These are phyloP conservation scores for Drosophila nigricruria DNA, from an alignment of 2,888 invertebrate genomes.

Conservation along the genomic window DNA sequence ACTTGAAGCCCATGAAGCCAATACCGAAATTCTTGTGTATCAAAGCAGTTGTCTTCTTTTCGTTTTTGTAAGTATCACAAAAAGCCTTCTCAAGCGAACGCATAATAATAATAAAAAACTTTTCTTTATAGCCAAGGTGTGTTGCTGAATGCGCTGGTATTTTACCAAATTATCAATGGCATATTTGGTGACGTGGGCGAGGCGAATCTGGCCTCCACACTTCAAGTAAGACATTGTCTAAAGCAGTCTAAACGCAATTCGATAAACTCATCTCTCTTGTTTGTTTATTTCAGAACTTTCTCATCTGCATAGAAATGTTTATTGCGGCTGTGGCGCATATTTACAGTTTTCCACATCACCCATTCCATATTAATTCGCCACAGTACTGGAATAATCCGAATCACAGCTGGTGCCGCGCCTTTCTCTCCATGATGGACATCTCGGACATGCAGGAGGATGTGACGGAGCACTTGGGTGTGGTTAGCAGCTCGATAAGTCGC, in stretches of 20 bases:
- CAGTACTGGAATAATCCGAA: conserved; percentile 86
- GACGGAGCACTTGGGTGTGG: conserved; percentile 95
- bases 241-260: neutral
- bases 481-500: conserved; percentile 92
- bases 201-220: conserved; percentile 91
- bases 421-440: conserved; percentile 98
- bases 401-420: conserved; percentile 90
- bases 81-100: neutral
- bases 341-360: conserved; percentile 97
- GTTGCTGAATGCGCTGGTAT: conserved; percentile 93
- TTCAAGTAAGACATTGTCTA: conserved; percentile 88
- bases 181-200: conserved; percentile 90
- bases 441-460: conserved; percentile 97
- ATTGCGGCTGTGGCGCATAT: conserved; percentile 97
- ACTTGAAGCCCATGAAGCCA: conserved; percentile 96
- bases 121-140: conserved; percentile 92
- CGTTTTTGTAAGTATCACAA: conserved; percentile 97
- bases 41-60: conserved; percentile 98
- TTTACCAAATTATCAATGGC: conserved; percentile 92
- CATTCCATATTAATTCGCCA: conserved; percentile 89
- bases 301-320: conserved; percentile 99
- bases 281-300: conserved; percentile 90
- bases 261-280: neutral
- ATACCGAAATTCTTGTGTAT: conserved; percentile 98
- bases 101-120: neutral